Evolutionary conservation across 2,888 invertebrate genomes (phyloP), one percentile per base, ranked within the genome.

Genomic region (Drosophila bunnanda): DNA sequence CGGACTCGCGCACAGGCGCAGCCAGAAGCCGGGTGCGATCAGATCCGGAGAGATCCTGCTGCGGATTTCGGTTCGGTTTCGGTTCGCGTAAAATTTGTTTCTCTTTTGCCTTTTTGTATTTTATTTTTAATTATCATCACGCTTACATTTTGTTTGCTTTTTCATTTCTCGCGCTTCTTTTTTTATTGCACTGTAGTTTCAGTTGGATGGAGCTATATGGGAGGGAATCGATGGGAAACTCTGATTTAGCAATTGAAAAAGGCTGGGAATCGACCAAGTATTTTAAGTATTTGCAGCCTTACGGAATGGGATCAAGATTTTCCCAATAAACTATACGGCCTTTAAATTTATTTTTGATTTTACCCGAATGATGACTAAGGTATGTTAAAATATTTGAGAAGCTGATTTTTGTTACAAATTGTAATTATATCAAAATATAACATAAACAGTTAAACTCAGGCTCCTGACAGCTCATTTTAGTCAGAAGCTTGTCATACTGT

Each of bases 111-210:
- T 69, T 60, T 61, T 67, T 64, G 72, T 60, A 44, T 73, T 75
- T 72, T 66, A 66, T 61, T 81, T 66, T 67, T 71, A 70, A 73
- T 86, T 74, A 83, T 62, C 87, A 83, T 83, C 71, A 71, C 84
- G 87, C 61, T 86, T 59, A 81, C 86, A 82, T 79, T 82, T 82
- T 65, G 39, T 72, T 68, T 80, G 48, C 41, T 52, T 52, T 76
- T 50, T 71, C 20, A 50, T 73, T 66, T 15, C 57, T 64, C 25
- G 50, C 38, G 34, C 57, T 56, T 66, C 25, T 39, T 71, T 32
- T 65, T 46, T 44, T 68, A 88, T 83, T 83, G 83, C 89, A 83
- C 87, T 75, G 70, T 38, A 57, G 56, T 72, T 69, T 64, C 46
- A 69, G 70, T 67, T 65, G 64, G 66, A 41, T 65, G 50, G 66